Evolutionary conservation across 2,797 vertebrate species (phyloP), one percentile per base, ranked within the genome.

Genomic region (Orientallactaga sibirica): DNA sequence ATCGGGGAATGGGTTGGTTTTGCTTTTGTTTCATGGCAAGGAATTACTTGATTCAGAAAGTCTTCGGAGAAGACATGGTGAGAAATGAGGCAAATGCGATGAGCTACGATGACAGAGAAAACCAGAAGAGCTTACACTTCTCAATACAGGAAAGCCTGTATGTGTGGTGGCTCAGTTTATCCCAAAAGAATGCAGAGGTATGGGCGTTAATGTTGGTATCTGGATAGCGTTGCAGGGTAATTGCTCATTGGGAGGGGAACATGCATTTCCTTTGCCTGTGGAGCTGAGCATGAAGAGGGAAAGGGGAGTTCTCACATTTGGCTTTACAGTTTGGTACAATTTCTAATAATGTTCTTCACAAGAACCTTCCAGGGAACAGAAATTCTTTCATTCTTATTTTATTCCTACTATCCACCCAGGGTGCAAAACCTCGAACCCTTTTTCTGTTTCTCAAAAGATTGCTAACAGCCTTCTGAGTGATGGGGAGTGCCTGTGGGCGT

Each of bases 401-500:
- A 29, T 82, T 75, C 19, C n/a, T 24, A 33, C 20, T 41, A 1
- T 12, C 41, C 8, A 22, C 4, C 18, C 61, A 19, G 10, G 4
- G 52, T 88, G 33, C n/a, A 67, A 29, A 64, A 5, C 24, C 68
- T 75, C 15, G 11, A 41, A 67, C 29, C 22, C n/a, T 20, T n/a
- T 55, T 15, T 64, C 25, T 77, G 3, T 37, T 61, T 86, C 67
- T n/a, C 67, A 61, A 58, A 83, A 64, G 66, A 70, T 48, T 15
- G 15, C 7, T 22, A 93, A 66, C 27, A 55, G n/a, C 14, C n/a
- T 61, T 48, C 68, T 41, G 19, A 67, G 33, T 11, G 20, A 14
- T 6, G 67, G 2, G 10, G 22, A 76, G n/a, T 0, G 0, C 1
- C 19, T 61, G 61, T 92, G 22, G 1, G 19, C 6, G 0, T 2